A percentile compares a stretch with the other conserved stretches of the same genome.
Evolutionary conservation across 2,113 vertebrate genomes (phyloP).

Genomic region (Amphilophus citrinellus): DNA sequence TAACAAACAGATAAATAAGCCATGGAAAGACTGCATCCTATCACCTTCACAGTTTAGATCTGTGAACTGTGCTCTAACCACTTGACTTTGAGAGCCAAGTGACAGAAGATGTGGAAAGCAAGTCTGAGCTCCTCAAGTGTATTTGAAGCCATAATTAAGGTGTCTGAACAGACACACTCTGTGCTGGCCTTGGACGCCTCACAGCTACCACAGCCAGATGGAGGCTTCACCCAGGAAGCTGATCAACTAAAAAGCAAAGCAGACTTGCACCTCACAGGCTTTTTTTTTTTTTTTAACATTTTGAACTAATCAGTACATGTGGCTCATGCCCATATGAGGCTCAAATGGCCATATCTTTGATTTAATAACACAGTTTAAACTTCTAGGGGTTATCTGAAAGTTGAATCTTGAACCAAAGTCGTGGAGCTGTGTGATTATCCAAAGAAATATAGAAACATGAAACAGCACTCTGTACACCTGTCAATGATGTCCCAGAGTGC

Average conservation of each 20-base stretch:
- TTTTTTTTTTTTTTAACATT: constrained; percentile 9
- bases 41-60: constrained; percentile 20
- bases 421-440: not conserved
- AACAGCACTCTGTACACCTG: constrained; percentile 28
- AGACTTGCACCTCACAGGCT: not conserved
- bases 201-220: constrained; percentile 31
- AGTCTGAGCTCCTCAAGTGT: constrained; percentile 16
- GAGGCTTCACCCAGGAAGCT: constrained; percentile 27
- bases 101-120: constrained; percentile 53
- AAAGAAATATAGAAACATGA: constrained; percentile 44
- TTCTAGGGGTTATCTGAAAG: not conserved
- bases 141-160: constrained; percentile 38
- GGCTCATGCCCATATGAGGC: not conserved
- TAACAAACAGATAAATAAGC: not conserved
- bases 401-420: not conserved
- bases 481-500: constrained; percentile 31
- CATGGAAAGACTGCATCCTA: not conserved
- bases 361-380: not conserved
- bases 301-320: not conserved
- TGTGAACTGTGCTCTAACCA: constrained; percentile 1
- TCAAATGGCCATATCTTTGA: not conserved
- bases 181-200: constrained; percentile 29
- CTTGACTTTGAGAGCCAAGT: constrained; percentile 36
- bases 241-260: not conserved
- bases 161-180: constrained; percentile 25